Conservation (phyloP, 2,797 vertebrate genomes). For the Clarias pachynema region DNA sequence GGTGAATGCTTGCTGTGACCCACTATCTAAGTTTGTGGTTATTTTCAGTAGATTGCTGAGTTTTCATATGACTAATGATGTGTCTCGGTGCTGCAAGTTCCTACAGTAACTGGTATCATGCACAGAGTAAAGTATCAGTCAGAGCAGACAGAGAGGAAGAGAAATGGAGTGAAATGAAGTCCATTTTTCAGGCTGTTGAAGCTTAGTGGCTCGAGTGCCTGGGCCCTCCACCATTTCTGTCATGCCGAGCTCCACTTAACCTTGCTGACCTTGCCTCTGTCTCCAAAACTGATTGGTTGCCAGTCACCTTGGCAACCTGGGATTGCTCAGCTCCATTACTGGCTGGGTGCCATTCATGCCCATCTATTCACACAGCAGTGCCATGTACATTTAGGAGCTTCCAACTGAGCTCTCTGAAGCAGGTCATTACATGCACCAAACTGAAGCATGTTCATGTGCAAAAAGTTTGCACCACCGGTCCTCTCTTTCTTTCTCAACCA, state of each 20-base stretch:
- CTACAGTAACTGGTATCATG: constrained; percentile 5
- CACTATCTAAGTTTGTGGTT: constrained; percentile 35
- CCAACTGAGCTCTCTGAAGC: constrained; percentile 11
- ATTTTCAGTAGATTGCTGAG: constrained; percentile 47
- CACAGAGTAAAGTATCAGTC: not conserved
- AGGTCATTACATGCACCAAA: constrained; percentile 9
- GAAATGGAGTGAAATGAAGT: constrained; percentile 18
- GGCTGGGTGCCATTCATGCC: constrained; percentile 32
- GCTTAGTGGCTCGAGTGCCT: constrained; percentile 37
- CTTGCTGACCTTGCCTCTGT: constrained; percentile 61
- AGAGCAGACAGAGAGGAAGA: constrained; percentile 7
- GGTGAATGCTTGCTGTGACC: constrained; percentile 19
- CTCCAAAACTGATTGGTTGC: constrained; percentile 68
- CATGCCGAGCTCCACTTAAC: constrained; percentile 47
- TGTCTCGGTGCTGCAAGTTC: constrained; percentile 21
- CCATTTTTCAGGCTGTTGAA: constrained; percentile 29
- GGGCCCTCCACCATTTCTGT: constrained; percentile 25
- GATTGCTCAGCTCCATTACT: constrained; percentile 55
- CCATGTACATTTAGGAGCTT: constrained; percentile 20
- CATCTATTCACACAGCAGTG: constrained; percentile 19
- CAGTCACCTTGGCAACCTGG: constrained; percentile 70
- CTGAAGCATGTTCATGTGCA: not conserved
- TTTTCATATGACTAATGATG: constrained; percentile 53
- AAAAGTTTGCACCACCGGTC: constrained; percentile 15
- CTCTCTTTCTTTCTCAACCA: constrained; percentile 61